Evolutionary conservation across 2,797 vertebrate species (phyloP).

Genomic region (Acipenser oxyrinchus): DNA sequence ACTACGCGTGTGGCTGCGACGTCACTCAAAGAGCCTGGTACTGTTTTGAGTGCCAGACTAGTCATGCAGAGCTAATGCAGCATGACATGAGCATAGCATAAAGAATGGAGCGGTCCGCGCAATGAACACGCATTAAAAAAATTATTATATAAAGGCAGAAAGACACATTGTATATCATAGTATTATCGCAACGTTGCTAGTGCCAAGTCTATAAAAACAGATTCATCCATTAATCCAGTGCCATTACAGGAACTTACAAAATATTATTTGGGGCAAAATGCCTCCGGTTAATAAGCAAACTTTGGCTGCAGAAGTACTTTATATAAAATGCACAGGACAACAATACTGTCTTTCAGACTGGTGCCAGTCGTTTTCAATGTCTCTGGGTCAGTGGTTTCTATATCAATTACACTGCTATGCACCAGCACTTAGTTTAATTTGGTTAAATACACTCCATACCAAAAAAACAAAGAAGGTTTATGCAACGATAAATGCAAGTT

Average conservation of each 20-base stretch:
- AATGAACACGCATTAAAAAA: not conserved
- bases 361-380: not conserved
- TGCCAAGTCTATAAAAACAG: not conserved
- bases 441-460: not conserved
- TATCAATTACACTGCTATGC: not conserved
- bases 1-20: too few relatives aligned
- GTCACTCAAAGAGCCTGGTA: too few relatives aligned
- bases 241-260: not conserved
- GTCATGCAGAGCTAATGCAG: too few relatives aligned
- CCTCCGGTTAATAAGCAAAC: not conserved
- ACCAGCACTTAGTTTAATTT: not conserved
- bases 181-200: not conserved
- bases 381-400: not conserved
- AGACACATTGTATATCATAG: not conserved
- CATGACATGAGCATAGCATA: too few relatives aligned
- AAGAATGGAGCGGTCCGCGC: too few relatives aligned
- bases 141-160: not conserved
- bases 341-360: not conserved
- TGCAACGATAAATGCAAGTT: too few relatives aligned
- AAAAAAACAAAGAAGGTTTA: too few relatives aligned
- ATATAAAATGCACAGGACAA: not conserved
- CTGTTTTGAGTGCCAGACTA: too few relatives aligned
- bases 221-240: not conserved
- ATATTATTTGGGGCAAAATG: not conserved
- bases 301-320: not conserved